Percentiles rank a stretch among this genome's conserved stretches.
Evolutionary conservation across 2,888 invertebrate species (phyloP).

Genomic region (Melinaea marsaeus): DNA sequence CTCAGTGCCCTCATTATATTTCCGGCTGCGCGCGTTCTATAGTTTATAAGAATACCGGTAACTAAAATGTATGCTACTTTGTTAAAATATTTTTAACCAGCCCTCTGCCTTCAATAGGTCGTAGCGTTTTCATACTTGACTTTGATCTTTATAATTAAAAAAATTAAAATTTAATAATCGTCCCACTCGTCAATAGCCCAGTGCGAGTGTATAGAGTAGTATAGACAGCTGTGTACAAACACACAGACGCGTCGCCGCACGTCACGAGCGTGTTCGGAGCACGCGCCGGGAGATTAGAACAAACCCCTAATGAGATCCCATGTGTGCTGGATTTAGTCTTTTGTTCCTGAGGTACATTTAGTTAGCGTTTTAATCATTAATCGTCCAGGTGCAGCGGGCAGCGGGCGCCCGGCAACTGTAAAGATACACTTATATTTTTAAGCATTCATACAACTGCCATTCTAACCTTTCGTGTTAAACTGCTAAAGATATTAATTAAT

Average conservation of each 20-base stretch:
- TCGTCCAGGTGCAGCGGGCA: too few relatives aligned
- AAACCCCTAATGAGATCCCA: constrained; percentile 48
- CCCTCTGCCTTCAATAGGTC: not conserved
- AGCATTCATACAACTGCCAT: too few relatives aligned
- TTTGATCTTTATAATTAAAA: too few relatives aligned
- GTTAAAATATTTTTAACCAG: not conserved
- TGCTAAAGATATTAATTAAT: too few relatives aligned
- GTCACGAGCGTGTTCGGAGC: constrained; percentile 43
- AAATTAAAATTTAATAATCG: too few relatives aligned
- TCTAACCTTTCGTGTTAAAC: too few relatives aligned
- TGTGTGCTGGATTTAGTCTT: constrained; percentile 46
- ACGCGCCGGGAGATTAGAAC: constrained; percentile 47
- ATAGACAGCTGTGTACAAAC: too few relatives aligned
- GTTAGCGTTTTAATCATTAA: too few relatives aligned
- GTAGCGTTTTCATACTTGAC: not conserved
- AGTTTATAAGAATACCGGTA: constrained; percentile 5
- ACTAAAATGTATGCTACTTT: not conserved
- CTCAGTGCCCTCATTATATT: constrained; percentile 23
- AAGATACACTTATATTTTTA: too few relatives aligned
- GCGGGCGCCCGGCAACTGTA: too few relatives aligned
- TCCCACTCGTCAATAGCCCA: too few relatives aligned
- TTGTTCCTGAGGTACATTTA: constrained; percentile 24
- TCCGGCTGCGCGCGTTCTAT: constrained; percentile 14
- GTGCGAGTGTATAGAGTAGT: too few relatives aligned
- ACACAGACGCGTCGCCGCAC: constrained; percentile 6